Evolutionary conservation across 2,113 vertebrate genomes (phyloP).

Genomic region (Campylomormyrus tamandua): DNA sequence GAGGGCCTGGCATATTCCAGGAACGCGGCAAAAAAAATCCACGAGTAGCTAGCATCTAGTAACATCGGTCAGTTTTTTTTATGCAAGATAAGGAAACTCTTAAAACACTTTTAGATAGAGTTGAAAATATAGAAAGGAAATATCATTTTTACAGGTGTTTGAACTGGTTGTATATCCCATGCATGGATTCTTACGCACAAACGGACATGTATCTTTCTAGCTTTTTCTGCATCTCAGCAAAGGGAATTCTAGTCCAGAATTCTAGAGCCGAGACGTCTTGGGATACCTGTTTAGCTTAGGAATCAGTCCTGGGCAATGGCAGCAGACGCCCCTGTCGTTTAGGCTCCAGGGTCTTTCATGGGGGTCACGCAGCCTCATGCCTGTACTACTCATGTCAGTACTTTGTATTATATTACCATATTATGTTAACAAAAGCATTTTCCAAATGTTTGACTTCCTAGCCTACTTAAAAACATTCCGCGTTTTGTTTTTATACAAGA

Average conservation of each 20-base stretch:
- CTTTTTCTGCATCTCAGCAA: not conserved
- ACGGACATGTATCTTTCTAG: not conserved
- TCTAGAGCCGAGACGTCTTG: not conserved
- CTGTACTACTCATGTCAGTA: not conserved
- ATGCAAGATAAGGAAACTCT: not conserved
- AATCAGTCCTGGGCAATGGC: not conserved
- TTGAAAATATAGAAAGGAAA: not conserved
- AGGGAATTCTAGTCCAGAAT: not conserved
- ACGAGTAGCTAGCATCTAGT: not conserved
- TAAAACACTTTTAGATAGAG: not conserved
- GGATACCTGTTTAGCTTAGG: not conserved
- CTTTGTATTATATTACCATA: not conserved
- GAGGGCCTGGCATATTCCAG: not conserved
- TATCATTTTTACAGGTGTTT: not conserved
- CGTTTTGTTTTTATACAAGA: not conserved
- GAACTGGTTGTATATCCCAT: not conserved
- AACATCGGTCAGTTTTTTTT: not conserved
- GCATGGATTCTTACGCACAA: not conserved
- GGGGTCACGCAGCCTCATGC: not conserved
- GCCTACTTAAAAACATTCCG: not conserved
- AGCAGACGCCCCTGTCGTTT: not conserved
- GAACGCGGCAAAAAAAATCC: not conserved
- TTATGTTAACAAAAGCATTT: not conserved
- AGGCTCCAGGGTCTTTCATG: not conserved
- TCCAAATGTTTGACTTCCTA: constrained; percentile 1